Evolutionary conservation across 2,888 invertebrate species (phyloP), one percentile per base, ranked within the genome.

Genomic region (Zaprionus bogoriensis): DNA sequence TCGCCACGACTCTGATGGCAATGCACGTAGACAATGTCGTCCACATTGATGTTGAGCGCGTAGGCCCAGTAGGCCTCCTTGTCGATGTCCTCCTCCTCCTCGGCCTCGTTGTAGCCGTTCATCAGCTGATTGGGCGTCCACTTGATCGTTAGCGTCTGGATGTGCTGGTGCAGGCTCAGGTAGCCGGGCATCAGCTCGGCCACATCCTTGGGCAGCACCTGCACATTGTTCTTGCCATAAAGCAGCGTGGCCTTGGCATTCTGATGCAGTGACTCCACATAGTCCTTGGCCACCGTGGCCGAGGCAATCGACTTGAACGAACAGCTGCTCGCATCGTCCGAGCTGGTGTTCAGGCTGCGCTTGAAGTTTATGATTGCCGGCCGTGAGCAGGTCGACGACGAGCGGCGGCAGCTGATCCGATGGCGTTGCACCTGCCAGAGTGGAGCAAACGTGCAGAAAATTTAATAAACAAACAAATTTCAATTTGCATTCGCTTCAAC

Each of bases 71-170:
- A 97, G 4, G 93, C 92, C 74, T 94, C 95, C 91, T 96, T 95
- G 77, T 96, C 95, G 50, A 94, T 93, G 0, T 79, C 83, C 77
- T 95, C 94, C 59, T 92, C 92, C 73, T 95, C 92, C 73, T 95
- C 95, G 65, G 92, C 92, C 76, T 95, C 95, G 2, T 93, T 93
- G 75, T 95, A 95, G 0, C 96, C 97, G 88, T 98, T 98, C 98
- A 99, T 98, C 46, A 99, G 92, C 90, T 98, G 97, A 91, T 98
- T 98, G 0, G 98, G 98, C 0, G 98, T 98, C 98, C 98, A 99
- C 92, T 98, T 98, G 74, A 98, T 95, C 51, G 95, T 95, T 52
- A 98, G 92, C 0, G 94, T 94, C 39, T 94, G 94, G 1, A 95
- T 93, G 27, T 95, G 95, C 90, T 98, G 98, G 90, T 98, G 98